Percentiles rank a stretch among this genome's conserved stretches.
phyloP scores from a whole-genome alignment of 2,888 invertebrate genomes.

The Leucoma salicis region DNA sequence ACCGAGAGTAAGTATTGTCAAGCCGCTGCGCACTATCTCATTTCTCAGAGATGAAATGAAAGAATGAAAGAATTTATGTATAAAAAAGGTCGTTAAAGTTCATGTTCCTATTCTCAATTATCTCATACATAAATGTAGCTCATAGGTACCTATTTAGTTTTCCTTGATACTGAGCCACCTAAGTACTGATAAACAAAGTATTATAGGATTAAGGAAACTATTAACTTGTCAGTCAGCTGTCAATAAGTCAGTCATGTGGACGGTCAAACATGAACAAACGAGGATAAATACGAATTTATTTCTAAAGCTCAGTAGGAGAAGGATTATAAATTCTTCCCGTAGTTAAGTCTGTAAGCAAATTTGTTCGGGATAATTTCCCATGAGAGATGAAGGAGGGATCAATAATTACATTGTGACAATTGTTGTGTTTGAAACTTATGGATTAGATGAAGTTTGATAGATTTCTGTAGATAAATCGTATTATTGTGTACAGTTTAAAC shows the following conservation, averaged over 20 bases:
- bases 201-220: conserved; percentile 20
- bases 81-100: no score
- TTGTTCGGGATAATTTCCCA: conserved; percentile 48
- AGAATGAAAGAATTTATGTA: no score
- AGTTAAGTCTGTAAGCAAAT: conserved; percentile 34
- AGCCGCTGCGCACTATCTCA: no score
- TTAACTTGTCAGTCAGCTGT: conserved; percentile 27
- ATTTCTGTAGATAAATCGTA: no score
- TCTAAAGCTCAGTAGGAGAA: conserved; percentile 54
- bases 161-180: neutral
- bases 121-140: no score
- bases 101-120: no score
- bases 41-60: no score
- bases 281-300: conserved; percentile 17
- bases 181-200: neutral
- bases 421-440: no score
- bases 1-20: no score
- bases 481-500: no score
- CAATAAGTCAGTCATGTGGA: conserved; percentile 26
- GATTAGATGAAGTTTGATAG: no score
- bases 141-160: neutral
- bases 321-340: conserved; percentile 45
- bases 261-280: conserved; percentile 11
- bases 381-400: conserved; percentile 46
- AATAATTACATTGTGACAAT: no score